These are phyloP conservation scores for Trogon melanurus DNA, from an alignment of 2,113 vertebrate species.

Conservation along the genomic window DNA sequence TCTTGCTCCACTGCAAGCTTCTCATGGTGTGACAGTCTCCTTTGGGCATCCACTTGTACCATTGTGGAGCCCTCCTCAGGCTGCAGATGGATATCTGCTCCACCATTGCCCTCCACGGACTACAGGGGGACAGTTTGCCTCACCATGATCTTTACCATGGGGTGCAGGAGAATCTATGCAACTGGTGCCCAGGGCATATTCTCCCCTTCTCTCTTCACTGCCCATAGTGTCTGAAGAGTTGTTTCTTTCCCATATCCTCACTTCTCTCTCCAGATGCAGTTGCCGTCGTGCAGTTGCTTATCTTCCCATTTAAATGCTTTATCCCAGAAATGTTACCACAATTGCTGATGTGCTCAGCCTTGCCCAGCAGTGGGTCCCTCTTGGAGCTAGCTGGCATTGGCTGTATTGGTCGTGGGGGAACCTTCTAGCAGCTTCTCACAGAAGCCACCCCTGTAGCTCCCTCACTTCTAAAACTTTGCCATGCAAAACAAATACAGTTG, in stretches of 20 bases:
- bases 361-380: rapidly evolving
- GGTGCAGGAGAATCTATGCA: not conserved
- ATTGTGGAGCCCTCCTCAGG: not conserved
- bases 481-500: not conserved
- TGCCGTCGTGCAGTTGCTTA: not conserved
- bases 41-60: not conserved
- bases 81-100: not conserved
- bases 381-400: not conserved
- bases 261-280: not conserved
- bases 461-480: not conserved
- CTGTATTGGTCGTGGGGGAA: not conserved
- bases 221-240: not conserved
- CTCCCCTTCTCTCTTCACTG: not conserved
- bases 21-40: not conserved
- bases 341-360: not conserved
- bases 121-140: not conserved
- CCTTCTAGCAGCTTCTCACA: not conserved
- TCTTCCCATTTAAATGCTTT: not conserved
- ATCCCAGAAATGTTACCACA: not conserved
- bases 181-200: not conserved
- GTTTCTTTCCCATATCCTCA: not conserved
- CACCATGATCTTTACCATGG: no score
- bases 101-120: not conserved
- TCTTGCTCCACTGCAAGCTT: no score
- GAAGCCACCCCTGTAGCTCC: not conserved